Percentiles rank a stretch among this genome's conserved stretches.
phyloP scores from a whole-genome alignment of 2,888 invertebrate genomes.

The Herminia tarsipennalis region DNA sequence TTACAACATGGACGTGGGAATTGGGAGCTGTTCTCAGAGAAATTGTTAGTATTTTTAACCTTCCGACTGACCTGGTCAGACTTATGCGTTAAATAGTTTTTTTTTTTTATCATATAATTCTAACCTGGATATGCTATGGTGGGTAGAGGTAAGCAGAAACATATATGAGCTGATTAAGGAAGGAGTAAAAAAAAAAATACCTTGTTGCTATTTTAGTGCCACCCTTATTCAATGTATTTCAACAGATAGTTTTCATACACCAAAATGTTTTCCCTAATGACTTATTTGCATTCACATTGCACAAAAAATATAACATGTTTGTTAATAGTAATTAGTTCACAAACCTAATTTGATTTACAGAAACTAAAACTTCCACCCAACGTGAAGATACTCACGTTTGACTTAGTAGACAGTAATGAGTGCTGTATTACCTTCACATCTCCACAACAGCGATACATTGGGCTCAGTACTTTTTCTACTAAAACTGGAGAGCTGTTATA shows the following conservation, averaged over 20 bases:
- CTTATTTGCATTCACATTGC: no score
- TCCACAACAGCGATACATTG: constrained; percentile 32
- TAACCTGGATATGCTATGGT: no score
- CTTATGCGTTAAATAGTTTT: no score
- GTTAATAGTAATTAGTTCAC: background rate
- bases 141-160: no score
- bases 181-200: no score
- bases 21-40: constrained; percentile 78
- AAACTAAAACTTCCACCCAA: constrained; percentile 57
- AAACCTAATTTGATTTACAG: constrained; percentile 53
- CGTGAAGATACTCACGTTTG: constrained; percentile 64
- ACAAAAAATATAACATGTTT: background rate
- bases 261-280: no score
- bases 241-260: no score
- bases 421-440: constrained; percentile 63
- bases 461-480: constrained; percentile 57
- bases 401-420: constrained; percentile 66
- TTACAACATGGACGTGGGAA: constrained; percentile 80
- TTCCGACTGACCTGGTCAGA: no score
- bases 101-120: background rate
- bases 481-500: constrained; percentile 61
- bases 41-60: constrained; percentile 58
- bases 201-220: no score
- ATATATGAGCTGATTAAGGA: no score
- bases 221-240: no score